A percentile compares a stretch with the other conserved stretches of the same genome.
Conservation (phyloP, 2,113 vertebrate species). For the Petromus typicus region DNA sequence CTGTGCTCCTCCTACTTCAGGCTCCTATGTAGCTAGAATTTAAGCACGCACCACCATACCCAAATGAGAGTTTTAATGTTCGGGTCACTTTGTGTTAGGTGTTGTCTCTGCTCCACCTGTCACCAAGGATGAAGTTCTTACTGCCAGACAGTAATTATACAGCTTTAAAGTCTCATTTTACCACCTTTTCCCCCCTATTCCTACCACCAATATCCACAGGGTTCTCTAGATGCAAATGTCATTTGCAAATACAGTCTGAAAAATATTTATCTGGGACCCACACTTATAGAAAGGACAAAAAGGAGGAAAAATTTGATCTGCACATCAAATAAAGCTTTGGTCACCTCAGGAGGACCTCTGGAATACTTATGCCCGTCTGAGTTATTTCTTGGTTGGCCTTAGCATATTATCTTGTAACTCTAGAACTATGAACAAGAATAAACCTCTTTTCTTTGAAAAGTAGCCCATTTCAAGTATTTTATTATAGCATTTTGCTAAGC, state of each 20-base stretch:
- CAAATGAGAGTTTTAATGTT: not conserved
- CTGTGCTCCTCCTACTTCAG: not conserved
- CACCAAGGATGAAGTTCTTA: not conserved
- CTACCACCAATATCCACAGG: not conserved
- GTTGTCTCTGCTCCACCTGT: not conserved
- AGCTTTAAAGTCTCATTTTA: constrained; percentile 3
- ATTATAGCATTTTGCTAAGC: no score
- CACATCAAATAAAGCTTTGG: not conserved
- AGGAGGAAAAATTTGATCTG: not conserved
- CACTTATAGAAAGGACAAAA: not conserved
- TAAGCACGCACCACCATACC: not conserved
- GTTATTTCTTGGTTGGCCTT: no score
- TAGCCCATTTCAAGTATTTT: no score
- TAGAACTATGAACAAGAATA: no score
- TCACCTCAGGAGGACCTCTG: not conserved
- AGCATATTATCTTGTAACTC: no score
- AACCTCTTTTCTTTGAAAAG: no score
- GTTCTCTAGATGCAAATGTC: not conserved
- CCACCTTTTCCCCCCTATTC: not conserved
- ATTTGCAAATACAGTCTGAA: not conserved
- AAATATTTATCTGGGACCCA: not conserved
- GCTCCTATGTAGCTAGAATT: not conserved
- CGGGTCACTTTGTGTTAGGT: not conserved
- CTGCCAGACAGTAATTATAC: not conserved
- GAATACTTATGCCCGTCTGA: no score